phyloP scores from a whole-genome alignment of 2,113 vertebrate genomes.

The Setophaga petechia region DNA sequence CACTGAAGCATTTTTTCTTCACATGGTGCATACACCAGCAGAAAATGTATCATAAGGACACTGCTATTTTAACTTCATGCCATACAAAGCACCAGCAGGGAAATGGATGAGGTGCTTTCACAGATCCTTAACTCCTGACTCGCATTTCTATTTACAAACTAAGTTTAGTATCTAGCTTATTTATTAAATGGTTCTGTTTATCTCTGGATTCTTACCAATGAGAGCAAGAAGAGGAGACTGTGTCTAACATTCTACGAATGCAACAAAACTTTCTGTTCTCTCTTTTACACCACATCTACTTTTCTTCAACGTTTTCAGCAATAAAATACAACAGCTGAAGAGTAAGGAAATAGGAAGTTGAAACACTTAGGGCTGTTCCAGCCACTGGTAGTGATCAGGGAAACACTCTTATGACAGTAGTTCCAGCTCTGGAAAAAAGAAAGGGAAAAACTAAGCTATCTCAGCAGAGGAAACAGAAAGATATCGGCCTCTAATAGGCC shows the following conservation, averaged over 20 bases:
- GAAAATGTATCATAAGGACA: not conserved
- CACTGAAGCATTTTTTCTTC: not conserved
- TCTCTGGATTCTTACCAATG: not conserved
- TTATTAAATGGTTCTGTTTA: not conserved
- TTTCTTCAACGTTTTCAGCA: not conserved
- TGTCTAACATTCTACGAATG: not conserved
- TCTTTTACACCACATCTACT: not conserved
- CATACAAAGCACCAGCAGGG: not conserved
- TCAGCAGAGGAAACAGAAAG: not conserved
- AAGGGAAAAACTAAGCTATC: not conserved
- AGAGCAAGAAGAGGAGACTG: not conserved
- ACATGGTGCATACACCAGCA: not conserved
- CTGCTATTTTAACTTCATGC: not conserved
- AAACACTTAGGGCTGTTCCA: not conserved
- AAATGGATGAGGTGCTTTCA: conserved; percentile 2
- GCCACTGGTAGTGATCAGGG: not conserved
- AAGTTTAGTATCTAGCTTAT: not conserved
- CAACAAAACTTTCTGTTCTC: not conserved
- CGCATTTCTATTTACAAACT: not conserved
- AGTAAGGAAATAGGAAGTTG: not conserved
- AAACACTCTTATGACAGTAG: not conserved
- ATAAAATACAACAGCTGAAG: not conserved
- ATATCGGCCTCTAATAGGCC: not conserved
- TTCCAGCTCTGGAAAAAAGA: not conserved
- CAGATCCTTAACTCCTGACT: conserved; percentile 12